These are phyloP conservation scores for Agelas oroides DNA, from an alignment of 37 sponge, comb jelly and placozoan genomes.

Conservation along the genomic window DNA sequence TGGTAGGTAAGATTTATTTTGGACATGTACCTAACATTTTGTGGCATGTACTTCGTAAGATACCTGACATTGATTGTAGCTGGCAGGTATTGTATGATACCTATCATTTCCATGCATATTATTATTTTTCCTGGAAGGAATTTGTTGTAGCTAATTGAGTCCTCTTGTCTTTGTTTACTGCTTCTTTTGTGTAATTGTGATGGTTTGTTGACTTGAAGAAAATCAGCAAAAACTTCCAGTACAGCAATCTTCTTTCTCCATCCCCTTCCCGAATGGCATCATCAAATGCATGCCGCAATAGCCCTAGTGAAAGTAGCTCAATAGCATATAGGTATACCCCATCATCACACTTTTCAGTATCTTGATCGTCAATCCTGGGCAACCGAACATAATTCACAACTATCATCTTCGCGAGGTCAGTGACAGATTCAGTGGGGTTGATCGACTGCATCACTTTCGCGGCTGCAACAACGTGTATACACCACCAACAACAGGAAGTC, in stretches of 20 bases:
- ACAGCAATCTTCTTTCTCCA: slow-evolving; percentile 35
- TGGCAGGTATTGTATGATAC: too few relatives aligned
- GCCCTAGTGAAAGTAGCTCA: too few relatives aligned
- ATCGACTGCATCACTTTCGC: slow-evolving; percentile 5
- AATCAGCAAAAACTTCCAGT: slow-evolving; percentile 46
- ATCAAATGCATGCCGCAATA: slow-evolving; percentile 49
- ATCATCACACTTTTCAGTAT: too few relatives aligned
- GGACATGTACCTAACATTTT: too few relatives aligned
- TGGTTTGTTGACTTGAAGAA: slow-evolving; percentile 23
- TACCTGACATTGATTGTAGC: too few relatives aligned
- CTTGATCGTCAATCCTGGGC: neutral
- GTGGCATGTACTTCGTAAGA: too few relatives aligned
- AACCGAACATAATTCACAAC: neutral
- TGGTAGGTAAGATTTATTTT: too few relatives aligned
- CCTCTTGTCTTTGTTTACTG: too few relatives aligned
- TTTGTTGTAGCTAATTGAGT: too few relatives aligned
- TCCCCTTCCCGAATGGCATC: slow-evolving; percentile 56
- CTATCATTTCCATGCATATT: too few relatives aligned
- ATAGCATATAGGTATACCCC: too few relatives aligned
- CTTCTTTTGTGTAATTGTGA: neutral
- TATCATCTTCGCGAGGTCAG: neutral
- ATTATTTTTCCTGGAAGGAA: too few relatives aligned
- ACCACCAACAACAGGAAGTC: slow-evolving; percentile 40
- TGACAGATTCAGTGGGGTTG: neutral
- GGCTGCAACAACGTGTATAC: slow-evolving; percentile 40